These are phyloP conservation scores for Lepidostoma basale DNA, from an alignment of 1,140 invertebrate species.

Conservation along the genomic window DNA sequence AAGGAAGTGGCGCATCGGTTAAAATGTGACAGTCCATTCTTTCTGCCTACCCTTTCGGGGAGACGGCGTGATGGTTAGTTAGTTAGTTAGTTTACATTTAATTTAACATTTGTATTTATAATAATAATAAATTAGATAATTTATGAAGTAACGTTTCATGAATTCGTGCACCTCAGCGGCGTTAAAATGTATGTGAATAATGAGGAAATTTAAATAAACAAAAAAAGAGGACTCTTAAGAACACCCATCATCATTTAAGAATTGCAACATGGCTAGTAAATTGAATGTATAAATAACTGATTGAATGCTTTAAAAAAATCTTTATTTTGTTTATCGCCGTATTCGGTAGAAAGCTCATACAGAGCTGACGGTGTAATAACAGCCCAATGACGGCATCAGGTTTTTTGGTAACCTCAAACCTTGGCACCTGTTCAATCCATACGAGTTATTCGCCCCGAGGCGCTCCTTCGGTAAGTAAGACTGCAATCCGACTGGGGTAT, in stretches of 20 bases:
- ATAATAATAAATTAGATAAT: too few species aligned
- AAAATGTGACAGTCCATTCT: too few species aligned
- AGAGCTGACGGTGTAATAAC: too few species aligned
- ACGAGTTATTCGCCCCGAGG: neutral
- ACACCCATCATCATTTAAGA: neutral
- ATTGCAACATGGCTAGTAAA: neutral
- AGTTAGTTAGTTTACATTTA: too few species aligned
- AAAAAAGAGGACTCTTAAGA: neutral
- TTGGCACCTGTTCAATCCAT: slow-evolving; percentile 4
- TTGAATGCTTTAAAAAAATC: neutral
- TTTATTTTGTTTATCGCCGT: neutral
- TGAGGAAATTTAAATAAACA: neutral
- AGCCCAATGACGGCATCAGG: neutral
- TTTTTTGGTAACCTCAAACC: slow-evolving; percentile 17
- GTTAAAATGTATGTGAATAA: too few species aligned
- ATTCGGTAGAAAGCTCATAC: too few species aligned
- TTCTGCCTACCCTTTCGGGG: too few species aligned
- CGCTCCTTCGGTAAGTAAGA: neutral
- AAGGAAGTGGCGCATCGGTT: too few species aligned
- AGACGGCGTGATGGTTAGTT: too few species aligned
- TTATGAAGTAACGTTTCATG: too few species aligned
- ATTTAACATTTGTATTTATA: too few species aligned
- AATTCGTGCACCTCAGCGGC: too few species aligned
- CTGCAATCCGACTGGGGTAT: neutral
- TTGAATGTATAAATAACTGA: neutral